Evolutionary conservation across 2,113 vertebrate species (phyloP).

Genomic region (Psittacus erithacus): DNA sequence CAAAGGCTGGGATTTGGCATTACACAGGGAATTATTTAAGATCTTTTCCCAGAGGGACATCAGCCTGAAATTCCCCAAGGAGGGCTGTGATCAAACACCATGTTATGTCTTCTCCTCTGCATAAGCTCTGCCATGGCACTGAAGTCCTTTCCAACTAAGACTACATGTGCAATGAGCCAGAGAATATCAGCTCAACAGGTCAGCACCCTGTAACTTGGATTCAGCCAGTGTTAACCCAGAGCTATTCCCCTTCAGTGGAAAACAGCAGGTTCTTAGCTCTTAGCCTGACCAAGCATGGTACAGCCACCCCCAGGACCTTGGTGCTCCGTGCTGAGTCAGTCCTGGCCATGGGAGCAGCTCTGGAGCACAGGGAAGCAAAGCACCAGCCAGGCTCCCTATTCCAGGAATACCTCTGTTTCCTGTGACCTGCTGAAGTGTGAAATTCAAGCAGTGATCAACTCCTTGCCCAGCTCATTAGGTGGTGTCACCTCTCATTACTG

Average conservation of each 20-base stretch:
- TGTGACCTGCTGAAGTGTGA: conserved; percentile 75
- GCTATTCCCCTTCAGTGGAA: background rate
- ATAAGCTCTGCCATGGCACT: background rate
- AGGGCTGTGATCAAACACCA: conserved; percentile 46
- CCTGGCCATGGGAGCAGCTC: background rate
- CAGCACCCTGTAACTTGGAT: background rate
- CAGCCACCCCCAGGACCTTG: background rate
- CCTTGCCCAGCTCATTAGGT: conserved; percentile 62
- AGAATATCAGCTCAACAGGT: background rate
- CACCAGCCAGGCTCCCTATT: background rate
- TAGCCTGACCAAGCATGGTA: background rate
- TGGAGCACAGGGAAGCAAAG: background rate
- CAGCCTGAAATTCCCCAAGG: conserved; percentile 31
- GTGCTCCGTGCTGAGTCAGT: background rate
- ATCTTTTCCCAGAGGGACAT: background rate
- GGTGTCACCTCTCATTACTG: conserved; percentile 79
- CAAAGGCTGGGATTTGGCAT: conserved; percentile 48
- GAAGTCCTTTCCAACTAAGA: background rate
- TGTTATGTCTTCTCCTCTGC: background rate
- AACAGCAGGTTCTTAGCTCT: background rate
- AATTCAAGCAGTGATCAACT: conserved; percentile 84
- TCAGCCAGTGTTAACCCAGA: background rate
- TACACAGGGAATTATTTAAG: conserved; percentile 66
- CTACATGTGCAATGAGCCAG: background rate
- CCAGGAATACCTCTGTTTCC: background rate